These are phyloP conservation scores for Pterocles burchelli DNA, from an alignment of 2,113 vertebrate genomes.

Conservation along the genomic window DNA sequence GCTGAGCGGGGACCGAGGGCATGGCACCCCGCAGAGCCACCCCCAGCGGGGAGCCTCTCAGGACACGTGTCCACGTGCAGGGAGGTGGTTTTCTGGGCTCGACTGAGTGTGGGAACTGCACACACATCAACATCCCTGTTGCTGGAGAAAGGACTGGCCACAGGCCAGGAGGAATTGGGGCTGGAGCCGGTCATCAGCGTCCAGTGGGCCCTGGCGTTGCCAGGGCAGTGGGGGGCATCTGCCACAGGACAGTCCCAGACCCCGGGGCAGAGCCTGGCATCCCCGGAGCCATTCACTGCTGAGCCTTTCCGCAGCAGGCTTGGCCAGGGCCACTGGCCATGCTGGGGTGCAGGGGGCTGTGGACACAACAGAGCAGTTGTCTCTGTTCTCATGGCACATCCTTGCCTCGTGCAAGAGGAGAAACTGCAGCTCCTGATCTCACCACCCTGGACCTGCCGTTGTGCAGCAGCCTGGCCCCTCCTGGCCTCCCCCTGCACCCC, in stretches of 20 bases:
- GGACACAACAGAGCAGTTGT: neutral
- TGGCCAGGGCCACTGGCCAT: accelerated
- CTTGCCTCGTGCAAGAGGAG: neutral
- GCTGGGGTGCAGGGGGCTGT: neutral
- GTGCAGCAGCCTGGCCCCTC: accelerated
- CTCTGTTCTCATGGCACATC: neutral
- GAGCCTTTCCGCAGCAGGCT: accelerated
- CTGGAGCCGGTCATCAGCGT: neutral
- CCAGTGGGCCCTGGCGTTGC: neutral
- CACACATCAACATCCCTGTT: neutral
- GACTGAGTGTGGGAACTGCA: neutral
- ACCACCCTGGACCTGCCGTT: accelerated
- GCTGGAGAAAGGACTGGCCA: neutral
- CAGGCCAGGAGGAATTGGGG: neutral
- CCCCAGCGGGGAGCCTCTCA: accelerated
- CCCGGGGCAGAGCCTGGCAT: accelerated
- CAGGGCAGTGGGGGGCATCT: neutral
- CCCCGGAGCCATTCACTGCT: neutral
- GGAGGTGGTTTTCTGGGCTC: neutral
- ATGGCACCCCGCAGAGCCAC: accelerated
- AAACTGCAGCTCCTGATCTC: neutral
- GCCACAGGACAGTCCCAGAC: neutral
- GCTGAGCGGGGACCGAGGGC: accelerated
- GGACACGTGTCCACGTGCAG: accelerated
- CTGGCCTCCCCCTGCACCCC: neutral